These are phyloP conservation scores for Montipora efflorescens DNA, from an alignment of 64 coral and sea anemone genomes.

Conservation along the genomic window DNA sequence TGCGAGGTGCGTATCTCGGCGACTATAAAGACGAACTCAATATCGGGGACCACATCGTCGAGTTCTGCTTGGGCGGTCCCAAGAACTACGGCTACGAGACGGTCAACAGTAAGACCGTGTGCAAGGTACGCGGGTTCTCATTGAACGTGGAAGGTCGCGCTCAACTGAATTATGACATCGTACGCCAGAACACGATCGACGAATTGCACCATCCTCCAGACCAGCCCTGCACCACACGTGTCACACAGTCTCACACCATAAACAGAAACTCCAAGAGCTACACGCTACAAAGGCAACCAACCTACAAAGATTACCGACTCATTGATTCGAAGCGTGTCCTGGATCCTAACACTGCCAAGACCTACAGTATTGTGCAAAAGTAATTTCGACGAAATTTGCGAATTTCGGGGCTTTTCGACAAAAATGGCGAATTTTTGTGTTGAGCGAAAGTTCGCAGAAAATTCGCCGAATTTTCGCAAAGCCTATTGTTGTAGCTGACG, in stretches of 20 bases:
- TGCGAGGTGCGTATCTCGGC: constrained; percentile 27
- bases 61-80: constrained; percentile 12
- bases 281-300: neutral
- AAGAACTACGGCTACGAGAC: constrained; percentile 56
- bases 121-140: constrained; percentile 32
- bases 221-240: neutral
- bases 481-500: too few species aligned
- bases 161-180: neutral
- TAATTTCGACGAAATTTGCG: too few species aligned
- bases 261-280: neutral
- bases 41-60: neutral
- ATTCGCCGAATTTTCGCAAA: too few species aligned
- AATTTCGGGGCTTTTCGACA: too few species aligned
- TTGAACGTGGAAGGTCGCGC: neutral
- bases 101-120: neutral
- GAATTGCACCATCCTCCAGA: neutral
- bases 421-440: too few species aligned
- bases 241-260: neutral
- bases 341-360: neutral
- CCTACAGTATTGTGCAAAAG: too few species aligned
- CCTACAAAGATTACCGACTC: neutral
- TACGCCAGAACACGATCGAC: constrained; percentile 1
- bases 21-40: constrained; percentile 31
- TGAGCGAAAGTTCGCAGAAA: too few species aligned
- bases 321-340: neutral